Evolutionary conservation across 2,888 invertebrate genomes (phyloP), one percentile per base, ranked within the genome.

Genomic region (Spisula subtruncata): DNA sequence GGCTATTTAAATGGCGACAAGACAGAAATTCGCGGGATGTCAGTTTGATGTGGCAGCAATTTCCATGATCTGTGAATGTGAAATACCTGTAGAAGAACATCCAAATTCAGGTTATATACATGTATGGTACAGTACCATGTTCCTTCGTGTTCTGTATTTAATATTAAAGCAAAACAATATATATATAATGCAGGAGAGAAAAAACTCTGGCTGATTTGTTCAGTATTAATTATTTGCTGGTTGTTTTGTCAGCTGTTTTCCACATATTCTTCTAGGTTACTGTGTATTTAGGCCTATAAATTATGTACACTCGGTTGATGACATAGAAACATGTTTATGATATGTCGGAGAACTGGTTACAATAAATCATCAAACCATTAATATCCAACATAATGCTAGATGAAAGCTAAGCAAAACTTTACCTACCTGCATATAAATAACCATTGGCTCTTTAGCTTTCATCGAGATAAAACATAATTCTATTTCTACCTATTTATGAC

Each of bases 221-320:
- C n/a, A n/a, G n/a, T 66, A 25, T 66, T 75, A 32, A 75, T 75
- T 32, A 75, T 75, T 18, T 75, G 16, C 25, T 12, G 32, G 14
- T n/a, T 75, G 75, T 75, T 75, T 35, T 75, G 35, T 75, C 75
- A 75, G 75, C 75, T 75, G 75, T 75, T 75, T 32, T 75, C 35
- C 75, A 14, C 75, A 75, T 32, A 32, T 75, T 35, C 16, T 5
- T 75, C 5, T 10, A 75, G 75, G 75, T 75, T 35, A 35, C 35
- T 75, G 35, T 75, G 75, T 75, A 32, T 32, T 32, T 75, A 75
- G 75, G 35, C 14, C 75, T 75, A 29, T 75, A 32, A 75, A 75
- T 75, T 12, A 75, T 75, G 35, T 75, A 66, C 25, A 25, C 25
- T 25, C 10, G 25, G 60, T 25, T 66, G n/a, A 25, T 66, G 25